A percentile compares a stretch with the other conserved stretches of the same genome.
These are phyloP conservation scores for Halcyon senegalensis DNA, from an alignment of 2,113 vertebrate species.

Conservation along the genomic window DNA sequence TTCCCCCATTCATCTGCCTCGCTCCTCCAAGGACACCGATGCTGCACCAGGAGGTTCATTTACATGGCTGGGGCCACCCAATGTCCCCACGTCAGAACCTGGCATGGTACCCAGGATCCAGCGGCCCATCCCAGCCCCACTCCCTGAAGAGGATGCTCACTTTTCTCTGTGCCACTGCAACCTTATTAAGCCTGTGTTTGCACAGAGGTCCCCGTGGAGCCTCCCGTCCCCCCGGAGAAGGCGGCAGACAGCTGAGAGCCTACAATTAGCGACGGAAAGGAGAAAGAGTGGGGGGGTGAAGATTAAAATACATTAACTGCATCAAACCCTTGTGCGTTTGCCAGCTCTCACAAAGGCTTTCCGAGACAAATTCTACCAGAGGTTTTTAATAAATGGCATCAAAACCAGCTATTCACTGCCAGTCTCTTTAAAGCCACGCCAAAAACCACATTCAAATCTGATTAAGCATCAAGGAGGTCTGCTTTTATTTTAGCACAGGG, in stretches of 20 bases:
- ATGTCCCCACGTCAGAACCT: neutral
- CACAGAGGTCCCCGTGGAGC: conserved; percentile 21
- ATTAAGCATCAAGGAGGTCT: conserved; percentile 76
- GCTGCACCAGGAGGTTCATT: neutral
- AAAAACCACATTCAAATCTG: conserved; percentile 78
- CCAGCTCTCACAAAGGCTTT: conserved; percentile 80
- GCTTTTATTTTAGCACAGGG: conserved; percentile 70
- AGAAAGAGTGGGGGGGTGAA: conserved; percentile 9
- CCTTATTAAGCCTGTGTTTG: neutral
- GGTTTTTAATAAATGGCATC: conserved; percentile 78
- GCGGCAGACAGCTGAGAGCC: conserved; percentile 44
- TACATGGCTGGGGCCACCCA: fast-evolving
- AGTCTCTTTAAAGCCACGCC: conserved; percentile 78
- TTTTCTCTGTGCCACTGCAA: neutral
- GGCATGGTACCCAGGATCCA: neutral
- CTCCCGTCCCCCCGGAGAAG: neutral
- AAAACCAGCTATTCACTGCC: conserved; percentile 77
- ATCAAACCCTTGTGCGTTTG: conserved; percentile 73
- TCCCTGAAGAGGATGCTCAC: conserved; percentile 11
- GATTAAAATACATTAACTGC: conserved; percentile 72
- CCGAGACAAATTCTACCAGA: conserved; percentile 78
- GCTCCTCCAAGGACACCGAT: neutral
- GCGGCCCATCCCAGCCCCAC: neutral
- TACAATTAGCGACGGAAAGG: conserved; percentile 55
- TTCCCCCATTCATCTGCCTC: neutral